A percentile compares a stretch with the other conserved stretches of the same genome.
Evolutionary conservation across 2,113 vertebrate species (phyloP).

Genomic region (Plotosus lineatus): DNA sequence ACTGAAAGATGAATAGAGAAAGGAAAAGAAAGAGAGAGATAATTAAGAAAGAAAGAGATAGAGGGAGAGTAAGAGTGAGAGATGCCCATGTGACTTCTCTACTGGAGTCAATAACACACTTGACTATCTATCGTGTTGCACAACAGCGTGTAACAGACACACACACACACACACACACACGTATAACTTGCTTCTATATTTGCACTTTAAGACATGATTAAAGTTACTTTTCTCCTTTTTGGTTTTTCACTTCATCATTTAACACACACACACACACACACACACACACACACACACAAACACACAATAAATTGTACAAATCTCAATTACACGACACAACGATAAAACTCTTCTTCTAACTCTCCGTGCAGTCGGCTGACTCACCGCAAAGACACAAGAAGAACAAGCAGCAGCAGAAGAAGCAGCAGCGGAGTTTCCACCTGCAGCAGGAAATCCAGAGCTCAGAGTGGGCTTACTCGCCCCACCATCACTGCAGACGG

Average conservation of each 20-base stretch:
- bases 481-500: constrained; percentile 34
- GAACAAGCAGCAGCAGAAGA: not conserved
- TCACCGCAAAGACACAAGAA: constrained; percentile 23
- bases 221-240: constrained; percentile 17
- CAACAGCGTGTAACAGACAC: constrained; percentile 6
- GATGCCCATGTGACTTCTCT: constrained; percentile 14
- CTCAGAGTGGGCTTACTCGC: constrained; percentile 23
- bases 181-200: constrained; percentile 1
- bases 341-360: not conserved
- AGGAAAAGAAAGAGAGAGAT: no score
- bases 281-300: not conserved
- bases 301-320: not conserved
- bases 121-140: constrained; percentile 4
- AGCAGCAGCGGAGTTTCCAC: constrained; percentile 1
- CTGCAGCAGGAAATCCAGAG: not conserved
- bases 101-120: not conserved
- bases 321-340: not conserved
- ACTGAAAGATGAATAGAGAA: no score
- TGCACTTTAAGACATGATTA: constrained; percentile 13
- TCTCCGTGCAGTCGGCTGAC: not conserved
- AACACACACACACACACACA: constrained; percentile 10
- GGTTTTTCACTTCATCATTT: constrained; percentile 38
- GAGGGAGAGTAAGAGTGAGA: no score
- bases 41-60: no score
- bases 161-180: constrained; percentile 29